A percentile compares a stretch with the other conserved stretches of the same genome.
Evolutionary conservation across 2,888 invertebrate species (phyloP).

Genomic region (Acleris cristana): DNA sequence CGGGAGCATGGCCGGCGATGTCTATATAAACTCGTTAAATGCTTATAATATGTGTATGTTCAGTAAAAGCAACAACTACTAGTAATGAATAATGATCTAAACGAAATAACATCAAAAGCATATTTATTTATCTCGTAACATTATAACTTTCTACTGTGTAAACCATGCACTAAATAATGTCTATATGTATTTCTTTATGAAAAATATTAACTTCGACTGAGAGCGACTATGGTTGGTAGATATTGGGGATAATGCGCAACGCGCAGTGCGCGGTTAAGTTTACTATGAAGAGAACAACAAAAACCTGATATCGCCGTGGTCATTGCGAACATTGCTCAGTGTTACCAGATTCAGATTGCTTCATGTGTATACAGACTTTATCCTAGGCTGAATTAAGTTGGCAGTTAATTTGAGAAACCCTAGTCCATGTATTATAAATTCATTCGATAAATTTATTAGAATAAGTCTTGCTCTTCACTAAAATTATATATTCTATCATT

Average conservation of each 20-base stretch:
- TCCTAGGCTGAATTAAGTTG: slow-evolving; percentile 44
- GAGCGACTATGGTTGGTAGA: not conserved
- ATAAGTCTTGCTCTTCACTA: slow-evolving; percentile 55
- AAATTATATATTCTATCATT: slow-evolving; percentile 52
- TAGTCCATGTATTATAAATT: slow-evolving; percentile 46
- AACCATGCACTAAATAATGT: slow-evolving; percentile 58
- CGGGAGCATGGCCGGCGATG: slow-evolving; percentile 56
- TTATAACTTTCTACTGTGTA: slow-evolving; percentile 53
- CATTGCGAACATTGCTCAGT: not conserved
- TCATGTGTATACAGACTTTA: slow-evolving; percentile 31
- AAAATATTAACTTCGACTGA: slow-evolving; percentile 48
- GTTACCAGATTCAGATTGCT: slow-evolving; percentile 1
- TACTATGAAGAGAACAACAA: not conserved
- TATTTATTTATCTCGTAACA: slow-evolving; percentile 48
- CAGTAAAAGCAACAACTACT: slow-evolving; percentile 61
- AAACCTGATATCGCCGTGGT: not conserved
- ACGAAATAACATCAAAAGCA: slow-evolving; percentile 67
- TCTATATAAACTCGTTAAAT: slow-evolving; percentile 54
- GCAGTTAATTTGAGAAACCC: slow-evolving; percentile 53
- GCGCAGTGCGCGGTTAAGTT: not conserved
- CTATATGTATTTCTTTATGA: slow-evolving; percentile 46
- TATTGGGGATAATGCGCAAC: not conserved
- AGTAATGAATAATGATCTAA: slow-evolving; percentile 55
- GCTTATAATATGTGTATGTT: slow-evolving; percentile 53
- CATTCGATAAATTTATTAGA: slow-evolving; percentile 53